Conservation (phyloP, 1,140 invertebrate genomes). For the Matsumurasca onukii region DNA sequence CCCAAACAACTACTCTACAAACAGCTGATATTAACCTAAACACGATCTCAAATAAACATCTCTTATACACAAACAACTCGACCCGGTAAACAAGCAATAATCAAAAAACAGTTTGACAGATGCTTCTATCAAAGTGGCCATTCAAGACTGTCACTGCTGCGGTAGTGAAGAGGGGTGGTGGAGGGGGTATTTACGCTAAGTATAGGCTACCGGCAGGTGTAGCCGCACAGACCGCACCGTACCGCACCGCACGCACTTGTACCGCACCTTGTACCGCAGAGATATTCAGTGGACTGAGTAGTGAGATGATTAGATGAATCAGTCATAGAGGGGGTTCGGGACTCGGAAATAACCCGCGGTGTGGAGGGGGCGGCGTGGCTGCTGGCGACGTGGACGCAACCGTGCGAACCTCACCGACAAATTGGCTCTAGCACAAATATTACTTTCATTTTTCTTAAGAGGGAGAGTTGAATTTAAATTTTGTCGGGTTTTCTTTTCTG, state of each 20-base stretch:
- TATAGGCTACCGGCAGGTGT: background rate
- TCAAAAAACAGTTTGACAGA: background rate
- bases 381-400: background rate
- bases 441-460: too few relatives aligned
- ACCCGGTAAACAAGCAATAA: too few relatives aligned
- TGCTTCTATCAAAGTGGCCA: conserved; percentile 14
- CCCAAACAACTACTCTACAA: too few relatives aligned
- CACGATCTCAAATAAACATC: too few relatives aligned
- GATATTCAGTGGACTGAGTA: conserved; percentile 15
- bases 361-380: background rate
- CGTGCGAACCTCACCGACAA: too few relatives aligned
- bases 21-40: too few relatives aligned
- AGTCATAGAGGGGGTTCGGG: conserved; percentile 25
- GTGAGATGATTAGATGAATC: conserved; percentile 20
- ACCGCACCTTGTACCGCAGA: background rate
- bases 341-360: conserved; percentile 10
- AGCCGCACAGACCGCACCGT: conserved; percentile 2
- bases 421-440: too few relatives aligned
- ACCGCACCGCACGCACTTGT: background rate
- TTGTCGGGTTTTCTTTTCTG: too few relatives aligned
- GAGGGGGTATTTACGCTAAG: conserved; percentile 5
- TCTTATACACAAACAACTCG: too few relatives aligned
- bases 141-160: conserved; percentile 1
- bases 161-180: background rate
- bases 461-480: too few relatives aligned